phyloP scores from a whole-genome alignment of 1,140 invertebrate genomes.

The Megathymus violae region DNA sequence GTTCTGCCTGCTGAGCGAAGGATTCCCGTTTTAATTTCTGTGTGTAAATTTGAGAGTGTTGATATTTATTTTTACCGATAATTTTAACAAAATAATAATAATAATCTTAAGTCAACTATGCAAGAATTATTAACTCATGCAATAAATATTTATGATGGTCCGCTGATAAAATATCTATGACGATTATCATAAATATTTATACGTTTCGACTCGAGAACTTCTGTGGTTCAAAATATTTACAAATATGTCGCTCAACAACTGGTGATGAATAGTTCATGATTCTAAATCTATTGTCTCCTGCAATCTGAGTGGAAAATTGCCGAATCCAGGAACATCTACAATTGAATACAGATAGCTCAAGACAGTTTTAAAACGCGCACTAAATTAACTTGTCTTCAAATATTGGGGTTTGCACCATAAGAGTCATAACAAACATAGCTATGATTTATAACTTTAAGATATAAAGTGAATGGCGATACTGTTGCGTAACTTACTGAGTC shows the following conservation, averaged over 20 bases:
- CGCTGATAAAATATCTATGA: no score
- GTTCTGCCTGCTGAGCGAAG: no score
- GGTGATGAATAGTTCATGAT: constrained; percentile 36
- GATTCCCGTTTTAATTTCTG: no score
- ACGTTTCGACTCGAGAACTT: constrained; percentile 29
- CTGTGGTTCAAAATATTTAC: constrained; percentile 38
- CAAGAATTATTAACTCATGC: no score
- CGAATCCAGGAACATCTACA: not conserved
- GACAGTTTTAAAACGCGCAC: no score
- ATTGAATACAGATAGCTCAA: no score
- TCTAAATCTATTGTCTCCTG: constrained; percentile 37
- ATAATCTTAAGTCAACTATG: no score
- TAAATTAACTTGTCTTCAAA: constrained; percentile 3
- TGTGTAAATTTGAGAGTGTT: no score
- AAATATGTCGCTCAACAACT: constrained; percentile 36
- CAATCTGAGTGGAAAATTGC: not conserved
- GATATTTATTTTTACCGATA: no score
- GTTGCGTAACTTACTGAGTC: constrained; percentile 1
- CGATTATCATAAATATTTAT: no score
- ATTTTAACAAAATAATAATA: no score
- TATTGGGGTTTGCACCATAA: constrained; percentile 1
- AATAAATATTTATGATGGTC: no score
- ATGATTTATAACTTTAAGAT: constrained; percentile 4
- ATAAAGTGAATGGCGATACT: not conserved
- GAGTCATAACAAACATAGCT: not conserved